These are phyloP conservation scores for Reinhardtius hippoglossoides DNA, from an alignment of 2,113 vertebrate species.

Conservation along the genomic window DNA sequence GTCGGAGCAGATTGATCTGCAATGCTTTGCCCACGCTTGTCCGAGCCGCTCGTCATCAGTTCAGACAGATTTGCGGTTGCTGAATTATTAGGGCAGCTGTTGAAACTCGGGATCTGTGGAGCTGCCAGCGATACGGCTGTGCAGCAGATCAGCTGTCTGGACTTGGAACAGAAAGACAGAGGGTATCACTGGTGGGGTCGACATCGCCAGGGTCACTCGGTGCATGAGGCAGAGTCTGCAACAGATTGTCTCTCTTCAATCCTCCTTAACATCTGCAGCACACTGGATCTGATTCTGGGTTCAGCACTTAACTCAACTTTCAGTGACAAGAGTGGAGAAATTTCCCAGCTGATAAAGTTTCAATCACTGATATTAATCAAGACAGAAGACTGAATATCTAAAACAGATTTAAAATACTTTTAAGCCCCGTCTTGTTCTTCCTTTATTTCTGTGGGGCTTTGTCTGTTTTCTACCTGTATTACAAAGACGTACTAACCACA, in stretches of 20 bases:
- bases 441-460: no score
- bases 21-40: conserved; percentile 27
- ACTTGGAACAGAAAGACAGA: not conserved
- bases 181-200: not conserved
- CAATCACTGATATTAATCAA: not conserved
- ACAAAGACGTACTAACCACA: no score
- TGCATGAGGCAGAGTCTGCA: not conserved
- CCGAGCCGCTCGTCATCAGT: conserved; percentile 2
- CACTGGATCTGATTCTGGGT: not conserved
- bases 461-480: no score
- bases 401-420: no score
- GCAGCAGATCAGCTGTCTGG: not conserved
- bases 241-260: not conserved
- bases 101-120: conserved; percentile 9
- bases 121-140: conserved; percentile 23
- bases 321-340: not conserved
- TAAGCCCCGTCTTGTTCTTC: no score
- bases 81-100: conserved; percentile 34
- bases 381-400: no score
- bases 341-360: not conserved
- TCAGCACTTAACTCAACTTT: not conserved
- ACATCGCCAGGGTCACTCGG: not conserved
- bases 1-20: not conserved
- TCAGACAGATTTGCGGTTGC: conserved; percentile 14
- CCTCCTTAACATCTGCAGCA: not conserved